phyloP scores from a whole-genome alignment of 2,113 vertebrate genomes.

The Hippocampus abdominalis region DNA sequence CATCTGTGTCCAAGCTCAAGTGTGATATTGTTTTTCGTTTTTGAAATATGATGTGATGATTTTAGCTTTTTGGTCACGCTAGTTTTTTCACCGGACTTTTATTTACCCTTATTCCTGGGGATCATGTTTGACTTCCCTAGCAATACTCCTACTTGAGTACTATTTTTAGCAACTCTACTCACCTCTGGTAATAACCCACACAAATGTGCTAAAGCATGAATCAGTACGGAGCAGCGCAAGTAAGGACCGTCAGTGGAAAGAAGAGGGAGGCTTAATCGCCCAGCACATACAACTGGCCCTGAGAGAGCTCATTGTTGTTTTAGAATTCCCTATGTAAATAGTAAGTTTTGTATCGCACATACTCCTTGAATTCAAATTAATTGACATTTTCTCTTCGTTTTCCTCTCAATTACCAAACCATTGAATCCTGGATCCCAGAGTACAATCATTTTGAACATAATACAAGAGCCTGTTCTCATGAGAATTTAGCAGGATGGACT shows the following conservation, averaged over 20 bases:
- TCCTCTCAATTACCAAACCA: slow-evolving; percentile 1
- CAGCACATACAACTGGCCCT: too few relatives aligned
- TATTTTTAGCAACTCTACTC: neutral
- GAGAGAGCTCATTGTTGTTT: neutral
- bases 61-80: too few relatives aligned
- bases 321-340: neutral
- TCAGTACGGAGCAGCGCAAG: neutral
- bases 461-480: neutral
- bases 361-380: neutral
- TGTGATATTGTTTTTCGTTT: too few relatives aligned
- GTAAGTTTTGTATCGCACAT: neutral
- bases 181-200: neutral
- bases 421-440: neutral
- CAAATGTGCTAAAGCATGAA: neutral
- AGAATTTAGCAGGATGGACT: neutral
- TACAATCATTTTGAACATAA: neutral
- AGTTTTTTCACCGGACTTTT: too few relatives aligned
- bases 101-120: too few relatives aligned
- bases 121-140: too few relatives aligned
- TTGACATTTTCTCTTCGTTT: slow-evolving; percentile 1
- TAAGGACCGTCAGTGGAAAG: neutral
- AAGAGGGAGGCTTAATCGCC: neutral
- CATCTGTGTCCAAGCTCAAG: too few relatives aligned
- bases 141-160: neutral
- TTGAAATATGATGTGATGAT: too few relatives aligned